These are phyloP conservation scores for Ernsta delagoae DNA, from an alignment of 2,888 invertebrate genomes.

Conservation along the genomic window DNA sequence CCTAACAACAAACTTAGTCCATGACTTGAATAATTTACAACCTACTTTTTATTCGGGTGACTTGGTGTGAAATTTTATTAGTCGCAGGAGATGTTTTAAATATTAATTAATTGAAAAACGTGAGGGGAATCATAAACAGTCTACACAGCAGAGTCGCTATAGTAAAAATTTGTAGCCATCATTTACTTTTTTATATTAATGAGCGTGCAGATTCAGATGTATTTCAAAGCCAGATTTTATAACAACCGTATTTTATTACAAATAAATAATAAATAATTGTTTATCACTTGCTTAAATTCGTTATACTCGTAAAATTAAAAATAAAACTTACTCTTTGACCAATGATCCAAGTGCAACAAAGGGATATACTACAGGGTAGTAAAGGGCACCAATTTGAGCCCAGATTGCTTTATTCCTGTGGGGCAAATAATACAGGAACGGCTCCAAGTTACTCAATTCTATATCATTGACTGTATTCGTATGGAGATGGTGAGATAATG, in stretches of 20 bases:
- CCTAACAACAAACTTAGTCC: background rate
- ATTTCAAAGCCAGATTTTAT: too few species aligned
- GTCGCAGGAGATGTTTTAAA: background rate
- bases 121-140: too few species aligned
- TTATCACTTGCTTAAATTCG: too few species aligned
- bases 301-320: too few species aligned
- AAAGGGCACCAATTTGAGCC: constrained; percentile 82
- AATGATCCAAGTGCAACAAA: constrained; percentile 56
- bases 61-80: background rate
- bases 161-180: too few species aligned
- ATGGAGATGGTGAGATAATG: constrained; percentile 91
- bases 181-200: too few species aligned
- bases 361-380: constrained; percentile 78
- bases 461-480: constrained; percentile 92
- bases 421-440: constrained; percentile 88
- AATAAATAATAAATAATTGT: too few species aligned
- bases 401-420: constrained; percentile 80
- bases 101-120: too few species aligned
- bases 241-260: too few species aligned
- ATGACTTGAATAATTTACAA: constrained; percentile 5
- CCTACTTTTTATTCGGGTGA: background rate
- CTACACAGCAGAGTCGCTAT: too few species aligned
- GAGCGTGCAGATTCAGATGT: too few species aligned
- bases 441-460: constrained; percentile 89
- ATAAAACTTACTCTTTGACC: constrained; percentile 76